phyloP scores from a whole-genome alignment of 2,888 invertebrate genomes.

The Platycheirus rosarum region DNA sequence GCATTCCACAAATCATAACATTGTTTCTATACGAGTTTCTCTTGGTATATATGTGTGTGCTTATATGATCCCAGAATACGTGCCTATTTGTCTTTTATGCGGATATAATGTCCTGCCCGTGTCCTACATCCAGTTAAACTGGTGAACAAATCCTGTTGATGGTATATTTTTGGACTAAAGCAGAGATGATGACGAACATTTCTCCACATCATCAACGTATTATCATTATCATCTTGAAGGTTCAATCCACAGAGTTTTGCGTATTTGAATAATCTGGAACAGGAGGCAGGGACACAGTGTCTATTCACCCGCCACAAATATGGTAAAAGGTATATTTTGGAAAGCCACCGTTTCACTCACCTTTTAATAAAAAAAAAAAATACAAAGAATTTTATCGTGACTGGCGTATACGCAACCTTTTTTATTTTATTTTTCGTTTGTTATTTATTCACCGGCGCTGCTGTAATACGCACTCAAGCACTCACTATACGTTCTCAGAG shows the following conservation, averaged over 20 bases:
- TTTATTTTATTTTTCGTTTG: constrained; percentile 24
- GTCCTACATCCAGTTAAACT: constrained; percentile 34
- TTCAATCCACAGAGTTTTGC: constrained; percentile 40
- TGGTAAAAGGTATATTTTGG: constrained; percentile 50
- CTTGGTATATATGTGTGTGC: no score
- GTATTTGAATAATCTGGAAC: constrained; percentile 29
- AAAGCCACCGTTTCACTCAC: constrained; percentile 42
- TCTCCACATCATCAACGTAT: constrained; percentile 25
- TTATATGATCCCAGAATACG: constrained; percentile 26
- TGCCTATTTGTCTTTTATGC: constrained; percentile 24
- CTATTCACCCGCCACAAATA: constrained; percentile 40
- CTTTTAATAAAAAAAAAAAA: constrained; percentile 39
- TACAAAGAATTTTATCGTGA: constrained; percentile 31
- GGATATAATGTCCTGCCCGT: constrained; percentile 15
- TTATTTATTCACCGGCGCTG: constrained; percentile 26
- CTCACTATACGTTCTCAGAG: constrained; percentile 32
- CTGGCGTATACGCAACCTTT: constrained; percentile 68
- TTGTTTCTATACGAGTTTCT: no score
- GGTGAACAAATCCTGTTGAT: constrained; percentile 44
- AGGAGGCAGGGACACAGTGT: background rate
- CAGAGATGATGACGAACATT: constrained; percentile 27
- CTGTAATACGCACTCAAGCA: constrained; percentile 51
- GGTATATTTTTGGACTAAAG: constrained; percentile 42
- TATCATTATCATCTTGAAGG: constrained; percentile 31
- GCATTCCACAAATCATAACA: background rate